Evolutionary conservation across 1,140 invertebrate species (phyloP), one percentile per base, ranked within the genome.

Genomic region (Hylyphantes graminicola): DNA sequence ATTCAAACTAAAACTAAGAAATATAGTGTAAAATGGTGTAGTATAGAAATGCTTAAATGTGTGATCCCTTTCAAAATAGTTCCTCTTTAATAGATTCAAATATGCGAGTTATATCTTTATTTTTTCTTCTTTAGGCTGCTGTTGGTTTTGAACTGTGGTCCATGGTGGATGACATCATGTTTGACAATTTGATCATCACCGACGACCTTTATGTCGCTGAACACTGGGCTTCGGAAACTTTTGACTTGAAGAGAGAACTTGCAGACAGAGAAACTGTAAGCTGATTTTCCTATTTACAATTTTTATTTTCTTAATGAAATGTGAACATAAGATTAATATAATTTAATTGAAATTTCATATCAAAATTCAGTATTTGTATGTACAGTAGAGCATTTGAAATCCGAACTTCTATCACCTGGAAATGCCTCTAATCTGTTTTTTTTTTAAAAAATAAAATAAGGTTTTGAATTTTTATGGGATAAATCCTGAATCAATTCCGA

Each of bases 71-170:
- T 1, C 35, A 1, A 35, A 35, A 35, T 5, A 35, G 35, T 35
- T 35, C 35, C 35, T 35, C 5, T 35, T 35, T 35, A 2, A 35
- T 5, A 1, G 1, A 5, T 35, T 35, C 35, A 35, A 35, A 35
- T 35, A 5, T 2, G 5, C 5, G 35, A 35, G 35, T 35, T 35
- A 1, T 1, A 17, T 67, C n/a, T n/a, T n/a, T 21, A 21, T 67
- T 0, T 59, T 76, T 50, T 50, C 12, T 17, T 87, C 91, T 91
- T 51, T 88, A 97, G 96, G 92, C 92, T 88, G 97, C 97, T 81
- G 91, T 99, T 86, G 98, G 97, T 55, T 93, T 99, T 89, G 98
- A 99, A 90, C 90, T 99, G 57, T 99, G 98, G 98, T 97, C 97
- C 0, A 99, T 99, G 96, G 97, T 96, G 0, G 94, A 96, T 86